Evolutionary conservation across 2,113 vertebrate species (phyloP).

Genomic region (Tragulus kanchil): DNA sequence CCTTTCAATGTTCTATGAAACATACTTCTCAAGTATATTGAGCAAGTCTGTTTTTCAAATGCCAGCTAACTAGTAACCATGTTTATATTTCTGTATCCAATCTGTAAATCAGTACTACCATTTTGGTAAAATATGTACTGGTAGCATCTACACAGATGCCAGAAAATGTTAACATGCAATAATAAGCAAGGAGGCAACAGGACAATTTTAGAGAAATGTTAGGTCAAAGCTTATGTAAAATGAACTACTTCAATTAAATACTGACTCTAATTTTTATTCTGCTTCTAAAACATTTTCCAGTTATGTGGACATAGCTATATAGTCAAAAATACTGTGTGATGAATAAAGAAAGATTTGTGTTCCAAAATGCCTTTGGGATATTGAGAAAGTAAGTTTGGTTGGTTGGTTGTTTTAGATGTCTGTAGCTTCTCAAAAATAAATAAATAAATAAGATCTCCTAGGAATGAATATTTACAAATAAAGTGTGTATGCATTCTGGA

Average conservation of each 20-base stretch:
- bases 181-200: not conserved
- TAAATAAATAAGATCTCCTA: constrained; percentile 40
- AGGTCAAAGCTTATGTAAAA: not conserved
- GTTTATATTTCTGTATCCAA: not conserved
- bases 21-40: not conserved
- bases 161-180: constrained; percentile 17
- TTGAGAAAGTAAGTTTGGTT: not conserved
- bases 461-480: constrained; percentile 59
- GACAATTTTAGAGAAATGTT: not conserved
- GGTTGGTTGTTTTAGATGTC: not conserved
- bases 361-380: not conserved
- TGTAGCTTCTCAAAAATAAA: constrained; percentile 16
- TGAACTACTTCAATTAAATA: not conserved
- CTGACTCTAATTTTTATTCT: constrained; percentile 11
- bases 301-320: not conserved
- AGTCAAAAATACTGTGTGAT: not conserved
- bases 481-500: constrained; percentile 30
- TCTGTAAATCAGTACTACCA: not conserved
- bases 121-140: constrained; percentile 25
- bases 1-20: not conserved
- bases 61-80: not conserved
- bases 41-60: constrained; percentile 20
- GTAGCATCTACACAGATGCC: not conserved
- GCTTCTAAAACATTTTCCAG: not conserved
- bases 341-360: not conserved